Conservation (phyloP, 2,888 invertebrate species). For the Frankliniella fusca region DNA sequence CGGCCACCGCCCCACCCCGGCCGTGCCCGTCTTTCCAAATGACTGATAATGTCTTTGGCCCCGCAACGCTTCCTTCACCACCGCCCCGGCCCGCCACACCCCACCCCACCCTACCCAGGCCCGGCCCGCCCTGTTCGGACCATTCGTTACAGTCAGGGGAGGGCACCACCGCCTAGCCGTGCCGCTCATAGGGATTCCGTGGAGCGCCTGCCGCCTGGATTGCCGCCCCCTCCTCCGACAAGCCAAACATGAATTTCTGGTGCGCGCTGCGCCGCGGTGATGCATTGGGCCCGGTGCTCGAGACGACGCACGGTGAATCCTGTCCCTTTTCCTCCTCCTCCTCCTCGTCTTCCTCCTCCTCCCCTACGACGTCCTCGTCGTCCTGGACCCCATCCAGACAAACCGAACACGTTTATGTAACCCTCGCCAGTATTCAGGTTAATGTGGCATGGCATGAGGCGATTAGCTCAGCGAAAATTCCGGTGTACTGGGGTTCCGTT, state of each 20-base stretch:
- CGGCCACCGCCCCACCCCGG: not conserved
- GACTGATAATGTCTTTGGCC: not conserved
- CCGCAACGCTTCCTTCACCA: not conserved
- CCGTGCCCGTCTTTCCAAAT: not conserved
- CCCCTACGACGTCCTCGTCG: not conserved
- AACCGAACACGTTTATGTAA: not conserved
- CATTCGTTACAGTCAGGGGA: not conserved
- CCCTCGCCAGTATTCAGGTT: no score
- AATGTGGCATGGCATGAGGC: no score
- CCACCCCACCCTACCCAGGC: not conserved
- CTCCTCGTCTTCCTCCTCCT: not conserved
- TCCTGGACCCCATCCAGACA: not conserved
- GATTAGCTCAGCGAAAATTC: no score
- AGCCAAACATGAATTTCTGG: not conserved
- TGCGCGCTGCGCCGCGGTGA: no score
- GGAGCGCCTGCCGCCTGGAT: not conserved
- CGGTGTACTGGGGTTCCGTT: no score
- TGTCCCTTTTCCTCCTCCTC: not conserved
- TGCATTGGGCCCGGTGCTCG: no score
- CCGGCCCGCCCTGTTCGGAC: not conserved
- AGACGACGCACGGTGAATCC: no score
- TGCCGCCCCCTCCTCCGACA: not conserved
- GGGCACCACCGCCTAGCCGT: no score
- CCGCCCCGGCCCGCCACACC: not conserved
- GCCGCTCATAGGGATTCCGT: conserved; percentile 4